Percentiles rank a stretch among this genome's conserved stretches.
Conservation (phyloP, 2,113 vertebrate species). For the Paramormyrops kingsleyae region DNA sequence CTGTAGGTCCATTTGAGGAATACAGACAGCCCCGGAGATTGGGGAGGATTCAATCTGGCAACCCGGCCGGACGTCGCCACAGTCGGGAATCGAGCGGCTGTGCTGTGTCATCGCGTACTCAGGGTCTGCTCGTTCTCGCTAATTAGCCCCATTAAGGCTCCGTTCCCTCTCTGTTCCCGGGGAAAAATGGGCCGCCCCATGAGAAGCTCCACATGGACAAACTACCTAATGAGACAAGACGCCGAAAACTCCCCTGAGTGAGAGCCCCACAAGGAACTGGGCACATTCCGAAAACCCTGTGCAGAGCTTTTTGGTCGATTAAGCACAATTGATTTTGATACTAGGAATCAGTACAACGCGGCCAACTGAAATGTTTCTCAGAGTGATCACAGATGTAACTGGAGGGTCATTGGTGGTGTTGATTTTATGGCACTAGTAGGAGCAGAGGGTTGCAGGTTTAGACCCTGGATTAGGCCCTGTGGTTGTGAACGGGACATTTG, state of each 20-base stretch:
- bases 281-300: neutral
- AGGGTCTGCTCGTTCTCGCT: neutral
- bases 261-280: neutral
- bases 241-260: neutral
- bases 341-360: neutral
- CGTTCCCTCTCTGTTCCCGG: neutral
- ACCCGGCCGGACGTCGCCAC: neutral
- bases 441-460: neutral
- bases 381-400: neutral
- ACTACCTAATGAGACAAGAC: neutral
- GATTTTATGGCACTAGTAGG: neutral
- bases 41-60: neutral
- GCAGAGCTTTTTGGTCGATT: neutral
- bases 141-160: constrained; percentile 8
- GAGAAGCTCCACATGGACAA: neutral
- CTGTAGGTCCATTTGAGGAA: neutral
- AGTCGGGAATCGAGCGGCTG: neutral
- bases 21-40: neutral
- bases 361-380: neutral
- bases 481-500: neutral
- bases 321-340: constrained; percentile 1
- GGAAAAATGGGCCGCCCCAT: neutral
- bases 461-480: neutral
- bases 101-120: neutral
- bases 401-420: neutral